Evolutionary conservation across 2,113 vertebrate genomes (phyloP).

Genomic region (Hydropotes inermis): DNA sequence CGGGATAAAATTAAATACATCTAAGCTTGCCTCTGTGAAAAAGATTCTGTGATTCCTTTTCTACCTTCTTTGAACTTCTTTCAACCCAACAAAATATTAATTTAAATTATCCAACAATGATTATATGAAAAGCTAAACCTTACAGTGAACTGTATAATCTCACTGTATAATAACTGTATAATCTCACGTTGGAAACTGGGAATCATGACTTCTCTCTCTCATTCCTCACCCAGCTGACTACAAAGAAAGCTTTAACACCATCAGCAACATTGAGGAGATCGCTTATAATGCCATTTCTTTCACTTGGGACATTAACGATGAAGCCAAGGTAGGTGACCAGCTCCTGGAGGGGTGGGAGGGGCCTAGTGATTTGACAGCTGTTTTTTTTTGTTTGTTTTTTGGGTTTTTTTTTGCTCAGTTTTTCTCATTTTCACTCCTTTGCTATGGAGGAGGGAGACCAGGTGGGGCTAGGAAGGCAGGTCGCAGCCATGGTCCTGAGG

Average conservation of each 20-base stretch:
- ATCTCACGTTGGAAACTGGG: not conserved
- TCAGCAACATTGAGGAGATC: constrained; percentile 98
- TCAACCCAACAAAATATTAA: not conserved
- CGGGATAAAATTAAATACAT: not conserved
- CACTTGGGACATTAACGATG: constrained; percentile 98
- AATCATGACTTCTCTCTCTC: not conserved
- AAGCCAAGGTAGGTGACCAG: constrained; percentile 91
- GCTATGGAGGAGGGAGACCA: constrained; percentile 43
- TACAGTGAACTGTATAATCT: not conserved
- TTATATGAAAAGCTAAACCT: not conserved
- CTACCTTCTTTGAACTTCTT: not conserved
- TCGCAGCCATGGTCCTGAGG: accelerated
- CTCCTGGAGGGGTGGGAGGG: constrained; percentile 38
- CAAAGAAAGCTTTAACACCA: constrained; percentile 99
- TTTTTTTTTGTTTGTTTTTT: too few relatives aligned
- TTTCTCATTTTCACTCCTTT: constrained; percentile 57
- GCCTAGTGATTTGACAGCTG: constrained; percentile 46
- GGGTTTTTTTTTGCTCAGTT: not conserved
- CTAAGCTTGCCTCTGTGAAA: not conserved
- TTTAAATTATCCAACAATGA: not conserved
- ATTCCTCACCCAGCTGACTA: constrained; percentile 89
- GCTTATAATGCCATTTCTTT: constrained; percentile 98
- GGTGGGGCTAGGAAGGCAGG: constrained; percentile 40
- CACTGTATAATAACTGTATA: too few relatives aligned
- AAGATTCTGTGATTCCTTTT: not conserved